Base-by-base conservation (phyloP, 2,797 vertebrate species). In the Cirrhinus mrigala region DNA sequence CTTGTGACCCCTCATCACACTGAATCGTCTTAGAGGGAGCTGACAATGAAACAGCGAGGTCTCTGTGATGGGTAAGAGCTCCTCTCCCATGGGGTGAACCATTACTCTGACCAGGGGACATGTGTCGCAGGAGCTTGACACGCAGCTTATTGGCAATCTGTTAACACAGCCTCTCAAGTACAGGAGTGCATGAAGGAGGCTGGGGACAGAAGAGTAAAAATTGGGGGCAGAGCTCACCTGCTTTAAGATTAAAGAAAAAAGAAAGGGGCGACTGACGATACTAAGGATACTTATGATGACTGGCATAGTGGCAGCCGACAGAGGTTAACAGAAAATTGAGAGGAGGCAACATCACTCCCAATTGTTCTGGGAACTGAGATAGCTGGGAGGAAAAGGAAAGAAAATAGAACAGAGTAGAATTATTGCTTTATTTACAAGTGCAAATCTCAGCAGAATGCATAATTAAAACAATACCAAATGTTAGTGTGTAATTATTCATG, bases 71-170 rank as follows among this genome's bases (percentile, higher is more conserved):
- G 90, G 89, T 91, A 91, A 89, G 83, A 88, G 87, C 24, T 91
- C 89, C 89, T 88, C 37, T 69, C 79, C 84, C 91, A 91, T 79
- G 82, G 40, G 90, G 91, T 91, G 90, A 92, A 85, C 91, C 92
- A 94, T 95, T 94, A 94, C 85, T 85, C 83, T 88, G 84, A 70
- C 64, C 82, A 89, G 84, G 87, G 90, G 89, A 88, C 90, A 89
- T 87, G 89, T 85, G 87, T 90, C 86, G 89, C 87, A 75, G 89
- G 84, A 90, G 85, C 91, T 91, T 94, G 93, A 92, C 94, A 93
- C 88, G 60, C 56, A 92, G 90, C 91, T 94, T 94, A 95, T 94
- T 95, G 95, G 92, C 93, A 95, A 95, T 95, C 94, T 95, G 94
- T 94, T 94, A 94, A 92, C 92, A 91, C 90, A 88, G 92, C 92